A percentile compares a stretch with the other conserved stretches of the same genome.
Conservation (phyloP, 2,113 vertebrate species). For the Elgaria multicarinata region DNA sequence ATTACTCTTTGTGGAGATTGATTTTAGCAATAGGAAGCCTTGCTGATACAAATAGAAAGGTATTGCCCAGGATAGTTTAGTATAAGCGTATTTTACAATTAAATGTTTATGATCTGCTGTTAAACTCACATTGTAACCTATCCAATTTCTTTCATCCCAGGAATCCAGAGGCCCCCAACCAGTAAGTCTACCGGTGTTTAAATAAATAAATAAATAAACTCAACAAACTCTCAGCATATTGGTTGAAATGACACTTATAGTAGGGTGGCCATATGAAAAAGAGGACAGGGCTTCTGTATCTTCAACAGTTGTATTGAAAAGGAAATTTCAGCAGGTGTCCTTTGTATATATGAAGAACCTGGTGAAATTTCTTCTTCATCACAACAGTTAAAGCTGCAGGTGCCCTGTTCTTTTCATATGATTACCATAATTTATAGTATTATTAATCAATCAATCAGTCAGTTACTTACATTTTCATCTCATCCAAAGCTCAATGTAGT, state of each 20-base stretch:
- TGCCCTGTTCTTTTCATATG: too few relatives aligned
- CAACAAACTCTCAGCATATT: background rate
- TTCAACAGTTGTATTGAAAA: too few relatives aligned
- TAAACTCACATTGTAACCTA: background rate
- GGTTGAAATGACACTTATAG: background rate
- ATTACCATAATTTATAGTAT: too few relatives aligned
- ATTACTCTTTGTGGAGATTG: background rate
- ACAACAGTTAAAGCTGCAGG: too few relatives aligned
- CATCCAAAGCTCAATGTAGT: too few relatives aligned
- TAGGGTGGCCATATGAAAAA: too few relatives aligned
- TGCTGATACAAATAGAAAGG: background rate
- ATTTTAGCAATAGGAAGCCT: background rate
- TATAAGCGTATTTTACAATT: background rate
- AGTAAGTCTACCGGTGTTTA: slow-evolving; percentile 27
- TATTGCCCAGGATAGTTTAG: background rate
- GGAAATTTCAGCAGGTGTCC: too few relatives aligned
- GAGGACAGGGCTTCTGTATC: too few relatives aligned
- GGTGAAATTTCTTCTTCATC: too few relatives aligned
- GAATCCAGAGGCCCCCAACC: slow-evolving; percentile 58
- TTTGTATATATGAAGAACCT: too few relatives aligned
- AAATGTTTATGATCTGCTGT: background rate
- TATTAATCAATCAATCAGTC: background rate
- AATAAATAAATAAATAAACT: background rate
- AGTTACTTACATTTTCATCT: background rate
- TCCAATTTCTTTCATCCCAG: slow-evolving; percentile 50